These are phyloP conservation scores for Platygyra sinensis DNA, from an alignment of 64 coral and sea anemone genomes.

Conservation along the genomic window DNA sequence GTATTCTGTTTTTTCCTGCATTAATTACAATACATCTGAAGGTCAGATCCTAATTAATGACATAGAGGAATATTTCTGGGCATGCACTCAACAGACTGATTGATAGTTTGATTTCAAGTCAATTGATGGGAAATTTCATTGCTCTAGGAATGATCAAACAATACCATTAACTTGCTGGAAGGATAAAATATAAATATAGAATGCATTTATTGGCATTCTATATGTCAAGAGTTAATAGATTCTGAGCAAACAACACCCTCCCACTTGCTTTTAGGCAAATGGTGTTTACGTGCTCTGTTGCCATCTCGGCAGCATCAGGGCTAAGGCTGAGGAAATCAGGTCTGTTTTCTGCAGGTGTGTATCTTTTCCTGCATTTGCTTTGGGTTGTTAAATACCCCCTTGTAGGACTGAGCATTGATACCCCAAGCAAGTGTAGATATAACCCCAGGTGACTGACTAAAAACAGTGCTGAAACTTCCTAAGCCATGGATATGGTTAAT, in stretches of 20 bases:
- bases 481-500: not conserved
- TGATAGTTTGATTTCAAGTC: constrained; percentile 14
- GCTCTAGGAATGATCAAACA: not conserved
- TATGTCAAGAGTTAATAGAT: not conserved
- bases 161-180: not conserved
- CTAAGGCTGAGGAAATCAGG: not conserved
- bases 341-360: not conserved
- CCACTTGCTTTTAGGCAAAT: constrained; percentile 3
- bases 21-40: not conserved
- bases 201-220: not conserved
- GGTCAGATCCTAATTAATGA: not conserved
- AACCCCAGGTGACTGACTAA: constrained; percentile 15
- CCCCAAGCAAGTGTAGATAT: not conserved
- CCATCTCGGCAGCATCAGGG: not conserved
- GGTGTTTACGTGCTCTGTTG: not conserved
- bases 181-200: not conserved
- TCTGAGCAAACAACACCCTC: not conserved
- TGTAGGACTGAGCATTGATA: not conserved
- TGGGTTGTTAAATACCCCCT: not conserved
- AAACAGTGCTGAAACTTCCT: not conserved
- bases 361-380: not conserved
- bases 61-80: not conserved
- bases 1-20: not conserved
- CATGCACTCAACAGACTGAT: not conserved
- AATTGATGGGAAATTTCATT: not conserved